These are phyloP conservation scores for Typhlichthys eigenmanni DNA, from an alignment of 2,797 vertebrate species.

Conservation along the genomic window DNA sequence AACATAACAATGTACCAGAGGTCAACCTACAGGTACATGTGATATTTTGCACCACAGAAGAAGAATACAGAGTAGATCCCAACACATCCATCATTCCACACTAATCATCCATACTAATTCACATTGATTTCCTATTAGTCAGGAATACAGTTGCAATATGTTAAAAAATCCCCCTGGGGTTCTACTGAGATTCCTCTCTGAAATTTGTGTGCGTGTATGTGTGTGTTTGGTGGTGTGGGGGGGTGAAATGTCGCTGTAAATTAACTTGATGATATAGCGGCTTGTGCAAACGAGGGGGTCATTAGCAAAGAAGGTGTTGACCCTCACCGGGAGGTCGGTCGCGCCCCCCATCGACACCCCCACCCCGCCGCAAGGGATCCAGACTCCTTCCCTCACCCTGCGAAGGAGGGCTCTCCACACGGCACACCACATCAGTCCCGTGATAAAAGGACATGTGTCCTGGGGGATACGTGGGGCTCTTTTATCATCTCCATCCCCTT, in stretches of 20 bases:
- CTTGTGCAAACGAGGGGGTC: constrained; percentile 42
- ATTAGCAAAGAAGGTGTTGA: constrained; percentile 35
- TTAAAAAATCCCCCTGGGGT: no score
- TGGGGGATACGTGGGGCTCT: constrained; percentile 50
- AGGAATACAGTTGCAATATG: no score
- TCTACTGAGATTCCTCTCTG: not conserved
- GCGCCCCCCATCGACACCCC: constrained; percentile 42
- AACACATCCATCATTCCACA: no score
- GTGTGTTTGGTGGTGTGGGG: constrained; percentile 37
- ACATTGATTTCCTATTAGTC: no score
- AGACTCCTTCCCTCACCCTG: constrained; percentile 18
- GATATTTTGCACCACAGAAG: no score
- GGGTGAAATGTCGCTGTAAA: constrained; percentile 34
- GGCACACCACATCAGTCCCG: constrained; percentile 1
- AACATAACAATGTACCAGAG: no score
- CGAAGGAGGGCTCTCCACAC: constrained; percentile 31
- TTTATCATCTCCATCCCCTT: constrained; percentile 40
- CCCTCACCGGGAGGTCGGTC: constrained; percentile 52
- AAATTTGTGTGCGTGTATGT: not conserved
- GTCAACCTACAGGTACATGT: no score
- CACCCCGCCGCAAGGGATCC: constrained; percentile 33
- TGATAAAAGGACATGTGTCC: constrained; percentile 42
- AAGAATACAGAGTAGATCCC: no score
- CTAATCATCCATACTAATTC: no score
- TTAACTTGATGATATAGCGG: constrained; percentile 37